Evolutionary conservation across 2,888 invertebrate genomes (phyloP), one percentile per base, ranked within the genome.

Genomic region (Lycaena phlaeas): DNA sequence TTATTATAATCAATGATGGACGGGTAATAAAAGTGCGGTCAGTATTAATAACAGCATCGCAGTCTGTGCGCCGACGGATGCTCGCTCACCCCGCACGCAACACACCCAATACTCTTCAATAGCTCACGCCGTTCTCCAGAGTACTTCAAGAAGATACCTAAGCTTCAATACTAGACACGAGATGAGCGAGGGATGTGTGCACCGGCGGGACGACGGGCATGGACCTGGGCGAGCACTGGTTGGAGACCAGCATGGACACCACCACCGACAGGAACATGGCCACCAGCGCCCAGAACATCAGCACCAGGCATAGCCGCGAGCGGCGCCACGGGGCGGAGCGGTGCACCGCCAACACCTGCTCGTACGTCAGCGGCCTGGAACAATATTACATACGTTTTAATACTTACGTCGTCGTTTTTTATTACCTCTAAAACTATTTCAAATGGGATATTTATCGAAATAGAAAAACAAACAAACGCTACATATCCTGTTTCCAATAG

Each of bases 311-410:
- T 41, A 75, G 68, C 0, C 86, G 73, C 1, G 79, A 53, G 1
- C 76, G 68, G 1, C 78, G 70, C 88, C 88, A 88, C 52, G 77
- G 72, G 0, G 72, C 64, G 48, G 87, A 76, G 42, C 75, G 59
- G 1, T 64, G 63, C 9, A 66, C 69, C n/a, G 66, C 61, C 14
- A 75, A 46, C 0, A 88, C 71, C 56, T 88, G 87, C 43, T 87
- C 86, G 18, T 69, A 52, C 5, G 75, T 75, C n/a, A 88, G 56
- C 2, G 70, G 59, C 42, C 78, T 77, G 70, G 4, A 64, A 68
- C 38, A 29, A 38, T 42, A 17, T 27, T n/a, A n/a, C n/a, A n/a
- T n/a, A n/a, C n/a, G n/a, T n/a, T n/a, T n/a, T n/a, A n/a, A n/a
- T n/a, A n/a, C n/a, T n/a, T n/a, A n/a, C n/a, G n/a, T n/a, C n/a